Percentiles rank a stretch among this genome's conserved stretches.
These are phyloP conservation scores for Pyrocephalus nanus DNA, from an alignment of 2,797 vertebrate species.

Conservation along the genomic window DNA sequence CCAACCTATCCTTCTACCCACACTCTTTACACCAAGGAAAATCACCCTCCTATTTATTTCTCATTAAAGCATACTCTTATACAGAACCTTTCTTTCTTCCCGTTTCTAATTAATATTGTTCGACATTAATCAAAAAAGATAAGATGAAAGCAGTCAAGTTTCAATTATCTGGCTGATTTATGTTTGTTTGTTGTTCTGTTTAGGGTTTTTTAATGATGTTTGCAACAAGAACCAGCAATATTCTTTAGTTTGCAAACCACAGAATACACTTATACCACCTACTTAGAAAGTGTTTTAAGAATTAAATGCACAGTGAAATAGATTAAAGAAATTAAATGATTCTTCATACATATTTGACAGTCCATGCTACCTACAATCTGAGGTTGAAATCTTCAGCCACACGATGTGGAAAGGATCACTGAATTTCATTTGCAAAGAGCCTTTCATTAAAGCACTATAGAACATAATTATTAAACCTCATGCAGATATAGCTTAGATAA, in stretches of 20 bases:
- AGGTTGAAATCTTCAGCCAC: not conserved
- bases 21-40: not conserved
- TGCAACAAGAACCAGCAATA: not conserved
- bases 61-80: not conserved
- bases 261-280: not conserved
- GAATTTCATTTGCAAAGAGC: constrained; percentile 5
- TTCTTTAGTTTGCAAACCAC: not conserved
- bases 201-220: not conserved
- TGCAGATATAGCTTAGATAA: not conserved
- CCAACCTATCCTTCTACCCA: not conserved
- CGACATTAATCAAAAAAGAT: not conserved
- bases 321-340: not conserved
- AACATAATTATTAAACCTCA: not conserved
- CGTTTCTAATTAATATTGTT: not conserved
- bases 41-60: not conserved
- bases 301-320: not conserved
- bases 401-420: not conserved
- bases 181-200: not conserved
- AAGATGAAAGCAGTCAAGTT: not conserved
- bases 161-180: not conserved
- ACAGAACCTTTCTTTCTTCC: not conserved
- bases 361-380: not conserved
- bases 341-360: not conserved
- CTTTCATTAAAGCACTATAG: not conserved
- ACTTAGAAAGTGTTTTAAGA: not conserved